A percentile compares a stretch with the other conserved stretches of the same genome.
Conservation (phyloP, 1,140 invertebrate species). For the Bathynomus jamesi region DNA sequence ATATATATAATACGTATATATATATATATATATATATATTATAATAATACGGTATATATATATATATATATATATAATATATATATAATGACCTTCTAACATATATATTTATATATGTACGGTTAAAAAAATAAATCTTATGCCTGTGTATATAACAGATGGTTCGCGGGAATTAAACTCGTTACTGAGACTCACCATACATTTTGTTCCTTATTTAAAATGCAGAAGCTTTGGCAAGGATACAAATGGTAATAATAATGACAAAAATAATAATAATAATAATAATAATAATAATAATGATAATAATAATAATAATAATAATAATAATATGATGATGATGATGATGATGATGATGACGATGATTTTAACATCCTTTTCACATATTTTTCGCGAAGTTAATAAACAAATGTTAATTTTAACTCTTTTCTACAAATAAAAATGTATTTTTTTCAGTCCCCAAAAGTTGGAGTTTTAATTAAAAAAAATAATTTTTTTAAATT, state of each 20-base stretch:
- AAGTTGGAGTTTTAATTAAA: neutral
- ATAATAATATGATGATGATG: neutral
- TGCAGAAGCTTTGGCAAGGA: neutral
- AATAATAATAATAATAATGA: neutral
- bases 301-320: neutral
- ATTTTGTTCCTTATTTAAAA: neutral
- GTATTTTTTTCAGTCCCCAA: no score
- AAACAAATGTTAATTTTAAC: neutral
- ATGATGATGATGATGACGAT: neutral
- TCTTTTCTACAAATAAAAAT: neutral
- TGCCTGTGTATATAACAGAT: neutral
- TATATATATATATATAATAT: neutral
- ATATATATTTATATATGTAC: neutral
- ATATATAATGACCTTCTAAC: neutral
- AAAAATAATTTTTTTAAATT: neutral
- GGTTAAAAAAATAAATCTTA: neutral
- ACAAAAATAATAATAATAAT: neutral
- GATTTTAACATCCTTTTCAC: neutral
- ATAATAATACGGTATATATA: neutral
- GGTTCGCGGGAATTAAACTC: neutral
- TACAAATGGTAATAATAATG: neutral
- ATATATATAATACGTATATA: neutral
- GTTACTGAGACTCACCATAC: neutral
- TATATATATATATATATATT: neutral
- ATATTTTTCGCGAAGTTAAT: neutral